A percentile compares a stretch with the other conserved stretches of the same genome.
phyloP scores from a whole-genome alignment of 2,888 invertebrate genomes.

The Sarcophaga caerulescens region DNA sequence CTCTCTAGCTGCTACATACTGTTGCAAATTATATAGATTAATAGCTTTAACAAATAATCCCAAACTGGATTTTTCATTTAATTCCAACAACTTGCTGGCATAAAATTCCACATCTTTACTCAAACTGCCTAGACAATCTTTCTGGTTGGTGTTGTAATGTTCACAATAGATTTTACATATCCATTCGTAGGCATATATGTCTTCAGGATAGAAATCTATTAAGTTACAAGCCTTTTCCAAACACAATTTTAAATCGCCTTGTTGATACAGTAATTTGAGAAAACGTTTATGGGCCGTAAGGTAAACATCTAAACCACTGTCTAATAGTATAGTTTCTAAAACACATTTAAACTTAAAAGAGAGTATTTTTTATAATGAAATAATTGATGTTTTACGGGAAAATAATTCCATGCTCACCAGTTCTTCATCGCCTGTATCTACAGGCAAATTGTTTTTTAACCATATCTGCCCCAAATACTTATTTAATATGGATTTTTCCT shows the following conservation, averaged over 20 bases:
- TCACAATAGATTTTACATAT: slow-evolving; percentile 84
- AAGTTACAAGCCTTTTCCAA: slow-evolving; percentile 82
- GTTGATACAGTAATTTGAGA: slow-evolving; percentile 77
- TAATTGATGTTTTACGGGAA: background rate
- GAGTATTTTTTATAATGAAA: background rate
- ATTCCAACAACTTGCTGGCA: slow-evolving; percentile 82
- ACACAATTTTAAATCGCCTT: slow-evolving; percentile 80
- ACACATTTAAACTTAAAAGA: slow-evolving; percentile 74
- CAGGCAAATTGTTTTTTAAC: slow-evolving; percentile 70
- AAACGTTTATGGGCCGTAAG: slow-evolving; percentile 75
- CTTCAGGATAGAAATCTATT: slow-evolving; percentile 81
- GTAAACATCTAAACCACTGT: slow-evolving; percentile 65
- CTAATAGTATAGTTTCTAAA: slow-evolving; percentile 73
- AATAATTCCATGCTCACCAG: slow-evolving; percentile 69
- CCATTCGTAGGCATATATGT: slow-evolving; percentile 84
- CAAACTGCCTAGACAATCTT: slow-evolving; percentile 69
- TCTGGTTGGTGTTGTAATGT: slow-evolving; percentile 70
- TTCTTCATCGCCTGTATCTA: slow-evolving; percentile 69
- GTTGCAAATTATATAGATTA: slow-evolving; percentile 82
- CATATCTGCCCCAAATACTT: slow-evolving; percentile 76
- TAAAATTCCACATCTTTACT: slow-evolving; percentile 81
- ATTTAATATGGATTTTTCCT: slow-evolving; percentile 68
- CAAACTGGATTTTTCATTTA: slow-evolving; percentile 84
- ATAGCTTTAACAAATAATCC: slow-evolving; percentile 85
- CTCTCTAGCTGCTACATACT: slow-evolving; percentile 83